Conservation (phyloP, 2,797 vertebrate species). For the Amphiprion clarkii region DNA sequence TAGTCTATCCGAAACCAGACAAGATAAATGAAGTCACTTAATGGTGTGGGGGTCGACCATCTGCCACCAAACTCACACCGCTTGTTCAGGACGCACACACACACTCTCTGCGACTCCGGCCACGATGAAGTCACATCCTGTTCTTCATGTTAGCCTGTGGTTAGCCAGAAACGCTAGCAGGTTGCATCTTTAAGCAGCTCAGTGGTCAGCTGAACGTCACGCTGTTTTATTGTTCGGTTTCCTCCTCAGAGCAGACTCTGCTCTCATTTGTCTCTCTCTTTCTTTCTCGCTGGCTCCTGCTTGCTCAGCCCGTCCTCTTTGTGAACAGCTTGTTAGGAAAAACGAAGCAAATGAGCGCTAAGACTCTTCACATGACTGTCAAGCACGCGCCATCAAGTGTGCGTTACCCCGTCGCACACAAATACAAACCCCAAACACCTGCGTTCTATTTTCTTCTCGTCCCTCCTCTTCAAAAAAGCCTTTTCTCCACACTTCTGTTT, state of each 20-base stretch:
- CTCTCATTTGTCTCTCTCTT: background rate
- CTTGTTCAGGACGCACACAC: background rate
- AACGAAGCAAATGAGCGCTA: slow-evolving; percentile 58
- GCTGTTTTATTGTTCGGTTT: slow-evolving; percentile 17
- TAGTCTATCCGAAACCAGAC: slow-evolving; percentile 26
- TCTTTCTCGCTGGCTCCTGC: background rate
- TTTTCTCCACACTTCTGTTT: slow-evolving; percentile 15
- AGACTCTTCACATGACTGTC: slow-evolving; percentile 75
- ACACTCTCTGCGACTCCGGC: slow-evolving; percentile 25
- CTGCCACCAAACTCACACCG: slow-evolving; percentile 43
- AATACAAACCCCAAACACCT: slow-evolving; percentile 46
- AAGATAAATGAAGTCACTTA: slow-evolving; percentile 53
- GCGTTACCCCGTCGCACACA: slow-evolving; percentile 4
- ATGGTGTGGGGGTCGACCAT: slow-evolving; percentile 45
- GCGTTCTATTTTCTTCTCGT: slow-evolving; percentile 38
- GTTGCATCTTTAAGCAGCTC: slow-evolving; percentile 39
- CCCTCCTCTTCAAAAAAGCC: slow-evolving; percentile 4
- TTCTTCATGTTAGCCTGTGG: slow-evolving; percentile 39
- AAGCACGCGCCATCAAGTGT: slow-evolving; percentile 12
- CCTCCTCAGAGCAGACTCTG: background rate
- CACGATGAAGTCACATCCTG: slow-evolving; percentile 46
- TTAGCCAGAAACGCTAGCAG: slow-evolving; percentile 36
- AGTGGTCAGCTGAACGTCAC: slow-evolving; percentile 34
- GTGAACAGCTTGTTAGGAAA: slow-evolving; percentile 53
- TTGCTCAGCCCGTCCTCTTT: slow-evolving; percentile 9